These are phyloP conservation scores for Drosophila borealis DNA, from an alignment of 2,888 invertebrate genomes.

Conservation along the genomic window DNA sequence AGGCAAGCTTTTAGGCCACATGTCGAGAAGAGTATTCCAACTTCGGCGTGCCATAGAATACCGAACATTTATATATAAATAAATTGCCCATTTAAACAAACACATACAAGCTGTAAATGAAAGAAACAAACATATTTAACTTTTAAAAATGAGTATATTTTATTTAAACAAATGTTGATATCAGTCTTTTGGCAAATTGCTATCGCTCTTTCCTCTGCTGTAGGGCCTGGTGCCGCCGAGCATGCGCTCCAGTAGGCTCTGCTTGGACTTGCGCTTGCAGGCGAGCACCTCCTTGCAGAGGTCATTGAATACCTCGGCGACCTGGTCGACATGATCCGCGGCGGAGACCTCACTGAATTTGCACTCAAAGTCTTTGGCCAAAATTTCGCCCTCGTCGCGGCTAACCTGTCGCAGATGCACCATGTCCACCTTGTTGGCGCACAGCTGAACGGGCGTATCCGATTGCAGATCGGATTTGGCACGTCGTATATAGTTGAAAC, in stretches of 20 bases:
- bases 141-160: slow-evolving; percentile 36
- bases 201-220: slow-evolving; percentile 94
- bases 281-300: slow-evolving; percentile 93
- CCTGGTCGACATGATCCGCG: slow-evolving; percentile 93
- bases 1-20: too few species aligned
- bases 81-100: too few species aligned
- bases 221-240: slow-evolving; percentile 91
- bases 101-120: too few species aligned
- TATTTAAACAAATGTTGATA: slow-evolving; percentile 56
- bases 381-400: slow-evolving; percentile 93
- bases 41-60: too few species aligned
- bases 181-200: slow-evolving; percentile 93
- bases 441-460: slow-evolving; percentile 92
- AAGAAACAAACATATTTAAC: background rate
- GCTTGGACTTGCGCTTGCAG: slow-evolving; percentile 92
- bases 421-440: slow-evolving; percentile 96
- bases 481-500: slow-evolving; percentile 92
- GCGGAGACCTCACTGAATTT: slow-evolving; percentile 95
- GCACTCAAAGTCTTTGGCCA: slow-evolving; percentile 95
- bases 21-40: too few species aligned
- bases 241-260: slow-evolving; percentile 93
- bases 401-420: slow-evolving; percentile 95
- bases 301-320: slow-evolving; percentile 94
- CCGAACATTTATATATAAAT: too few species aligned
- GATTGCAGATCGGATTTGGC: slow-evolving; percentile 89